phyloP scores from a whole-genome alignment of 2,113 vertebrate species.

The Serinus canaria region DNA sequence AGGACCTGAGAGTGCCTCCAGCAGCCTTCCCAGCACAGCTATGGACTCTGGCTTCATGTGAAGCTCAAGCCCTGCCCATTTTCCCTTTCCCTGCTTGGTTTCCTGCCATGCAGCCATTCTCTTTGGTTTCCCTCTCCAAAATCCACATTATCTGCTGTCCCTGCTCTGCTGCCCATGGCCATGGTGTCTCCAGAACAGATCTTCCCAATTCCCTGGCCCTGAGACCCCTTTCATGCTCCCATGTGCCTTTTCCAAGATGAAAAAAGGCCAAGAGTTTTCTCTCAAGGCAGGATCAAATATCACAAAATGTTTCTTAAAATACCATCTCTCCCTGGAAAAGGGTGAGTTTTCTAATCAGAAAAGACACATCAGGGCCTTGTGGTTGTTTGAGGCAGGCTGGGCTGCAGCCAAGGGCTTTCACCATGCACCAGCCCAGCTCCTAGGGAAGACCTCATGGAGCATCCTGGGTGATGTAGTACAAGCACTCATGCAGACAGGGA shows the following conservation, averaged over 20 bases:
- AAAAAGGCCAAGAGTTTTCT: background rate
- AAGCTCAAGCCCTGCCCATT: background rate
- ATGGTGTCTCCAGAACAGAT: background rate
- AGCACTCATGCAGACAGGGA: background rate
- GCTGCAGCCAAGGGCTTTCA: background rate
- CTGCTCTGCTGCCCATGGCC: background rate
- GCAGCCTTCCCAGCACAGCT: background rate
- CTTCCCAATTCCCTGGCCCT: background rate
- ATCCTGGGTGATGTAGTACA: background rate
- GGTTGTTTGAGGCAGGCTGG: background rate
- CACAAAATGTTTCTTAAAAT: background rate
- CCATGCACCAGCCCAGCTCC: background rate
- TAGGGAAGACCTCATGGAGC: background rate
- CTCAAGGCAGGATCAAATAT: background rate
- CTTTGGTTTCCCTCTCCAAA: background rate
- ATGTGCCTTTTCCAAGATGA: background rate
- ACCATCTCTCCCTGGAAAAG: background rate
- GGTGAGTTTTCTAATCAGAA: background rate
- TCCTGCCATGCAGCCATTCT: background rate
- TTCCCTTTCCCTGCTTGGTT: background rate
- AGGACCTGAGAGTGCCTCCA: background rate
- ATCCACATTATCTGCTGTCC: background rate
- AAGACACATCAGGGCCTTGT: background rate
- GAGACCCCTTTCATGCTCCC: background rate
- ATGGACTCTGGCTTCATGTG: too few species aligned